A percentile compares a stretch with the other conserved stretches of the same genome.
Evolutionary conservation across 2,113 vertebrate genomes (phyloP).

Genomic region (Oceanites oceanicus): DNA sequence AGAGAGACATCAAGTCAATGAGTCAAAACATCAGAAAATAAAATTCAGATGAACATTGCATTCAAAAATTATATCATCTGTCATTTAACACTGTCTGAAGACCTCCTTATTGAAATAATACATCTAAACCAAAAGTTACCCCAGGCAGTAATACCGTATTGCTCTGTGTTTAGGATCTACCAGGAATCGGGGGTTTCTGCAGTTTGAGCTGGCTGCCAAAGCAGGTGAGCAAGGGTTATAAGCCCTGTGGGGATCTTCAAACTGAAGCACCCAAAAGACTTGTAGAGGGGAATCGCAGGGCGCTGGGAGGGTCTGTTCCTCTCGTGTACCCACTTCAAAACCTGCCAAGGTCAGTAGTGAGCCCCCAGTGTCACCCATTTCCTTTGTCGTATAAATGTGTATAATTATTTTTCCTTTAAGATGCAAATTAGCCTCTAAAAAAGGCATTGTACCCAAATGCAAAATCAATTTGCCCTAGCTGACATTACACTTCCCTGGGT

Average conservation of each 20-base stretch:
- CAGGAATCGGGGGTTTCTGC: neutral
- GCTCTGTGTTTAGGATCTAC: neutral
- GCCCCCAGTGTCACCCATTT: fast-evolving
- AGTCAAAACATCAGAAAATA: slow-evolving; percentile 75
- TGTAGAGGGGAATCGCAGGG: neutral
- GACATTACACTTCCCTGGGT: neutral
- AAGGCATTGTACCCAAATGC: neutral
- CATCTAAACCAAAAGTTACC: neutral
- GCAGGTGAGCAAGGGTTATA: neutral
- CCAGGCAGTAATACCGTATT: neutral
- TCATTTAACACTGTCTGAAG: slow-evolving; percentile 61
- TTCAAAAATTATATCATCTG: slow-evolving; percentile 54
- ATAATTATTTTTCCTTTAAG: neutral
- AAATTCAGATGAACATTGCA: slow-evolving; percentile 61
- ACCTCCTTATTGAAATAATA: slow-evolving; percentile 56
- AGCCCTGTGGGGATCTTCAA: neutral
- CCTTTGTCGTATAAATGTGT: neutral
- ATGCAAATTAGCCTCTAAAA: neutral
- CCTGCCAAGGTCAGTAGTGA: neutral
- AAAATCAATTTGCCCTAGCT: neutral
- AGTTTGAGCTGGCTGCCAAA: neutral
- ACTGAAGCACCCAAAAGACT: neutral
- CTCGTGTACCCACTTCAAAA: neutral
- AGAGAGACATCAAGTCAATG: slow-evolving; percentile 71
- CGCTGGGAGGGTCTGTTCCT: neutral